These are phyloP conservation scores for Metacarcinus magister DNA, from an alignment of 2,888 invertebrate species.

Conservation along the genomic window DNA sequence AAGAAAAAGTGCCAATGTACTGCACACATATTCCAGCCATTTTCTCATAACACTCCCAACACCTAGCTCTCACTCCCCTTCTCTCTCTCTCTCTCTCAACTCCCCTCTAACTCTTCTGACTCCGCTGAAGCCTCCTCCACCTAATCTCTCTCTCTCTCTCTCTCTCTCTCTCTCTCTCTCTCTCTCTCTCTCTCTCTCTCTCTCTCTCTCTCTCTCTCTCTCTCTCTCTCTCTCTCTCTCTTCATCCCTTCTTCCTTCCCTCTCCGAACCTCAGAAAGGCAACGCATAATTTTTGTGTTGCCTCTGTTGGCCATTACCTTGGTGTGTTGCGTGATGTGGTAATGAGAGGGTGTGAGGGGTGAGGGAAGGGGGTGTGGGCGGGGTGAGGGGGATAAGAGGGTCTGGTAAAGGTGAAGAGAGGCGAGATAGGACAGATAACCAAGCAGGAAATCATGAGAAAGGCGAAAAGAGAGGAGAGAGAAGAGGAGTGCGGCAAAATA, in stretches of 20 bases:
- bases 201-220: background rate
- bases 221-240: background rate
- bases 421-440: background rate
- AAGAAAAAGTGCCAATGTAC: background rate
- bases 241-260: background rate
- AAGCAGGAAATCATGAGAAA: background rate
- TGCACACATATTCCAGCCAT: constrained; percentile 1
- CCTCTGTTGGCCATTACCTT: background rate
- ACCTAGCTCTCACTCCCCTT: background rate
- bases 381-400: too few relatives aligned
- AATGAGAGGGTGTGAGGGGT: background rate
- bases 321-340: constrained; percentile 1
- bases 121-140: background rate
- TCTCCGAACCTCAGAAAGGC: background rate
- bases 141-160: constrained; percentile 39
- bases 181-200: background rate
- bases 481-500: background rate
- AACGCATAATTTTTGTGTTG: background rate
- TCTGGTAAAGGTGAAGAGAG: too few relatives aligned
- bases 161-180: constrained; percentile 37
- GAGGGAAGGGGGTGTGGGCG: background rate
- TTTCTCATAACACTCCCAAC: constrained; percentile 13
- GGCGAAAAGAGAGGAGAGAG: background rate
- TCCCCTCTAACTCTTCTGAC: background rate
- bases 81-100: background rate